Conservation (phyloP, 2,888 invertebrate species). For the Dryomyza anilis region DNA sequence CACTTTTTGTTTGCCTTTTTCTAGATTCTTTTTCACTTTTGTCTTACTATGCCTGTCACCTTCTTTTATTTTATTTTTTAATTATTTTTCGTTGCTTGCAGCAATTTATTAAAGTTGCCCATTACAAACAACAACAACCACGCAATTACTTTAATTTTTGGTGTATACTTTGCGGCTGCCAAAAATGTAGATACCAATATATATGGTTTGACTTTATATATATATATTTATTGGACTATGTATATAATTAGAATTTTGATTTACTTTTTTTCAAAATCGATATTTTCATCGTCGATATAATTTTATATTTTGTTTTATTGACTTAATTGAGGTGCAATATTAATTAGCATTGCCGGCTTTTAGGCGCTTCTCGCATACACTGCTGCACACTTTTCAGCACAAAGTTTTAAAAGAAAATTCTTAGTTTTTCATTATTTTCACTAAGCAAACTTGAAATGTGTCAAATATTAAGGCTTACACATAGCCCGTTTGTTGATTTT, state of each 20-base stretch:
- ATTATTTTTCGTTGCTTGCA: no score
- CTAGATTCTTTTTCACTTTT: neutral
- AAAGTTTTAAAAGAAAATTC: no score
- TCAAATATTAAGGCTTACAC: constrained; percentile 1
- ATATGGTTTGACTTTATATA: constrained; percentile 1
- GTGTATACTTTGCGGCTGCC: constrained; percentile 30
- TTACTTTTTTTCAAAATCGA: neutral
- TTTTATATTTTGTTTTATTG: neutral
- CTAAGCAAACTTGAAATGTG: neutral
- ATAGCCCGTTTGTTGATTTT: neutral
- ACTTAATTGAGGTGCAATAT: neutral
- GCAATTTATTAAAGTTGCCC: constrained; percentile 11
- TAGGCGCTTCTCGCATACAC: neutral
- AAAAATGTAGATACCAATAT: no score
- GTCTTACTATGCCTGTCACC: neutral
- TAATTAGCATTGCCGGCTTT: neutral
- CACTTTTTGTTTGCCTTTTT: neutral
- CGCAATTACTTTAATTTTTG: constrained; percentile 25
- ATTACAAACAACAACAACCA: constrained; percentile 10
- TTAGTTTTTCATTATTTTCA: no score
- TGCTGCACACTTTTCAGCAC: no score
- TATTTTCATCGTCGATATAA: neutral
- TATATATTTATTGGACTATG: neutral
- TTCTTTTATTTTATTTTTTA: neutral
- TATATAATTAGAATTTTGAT: neutral